Evolutionary conservation across 2,113 vertebrate genomes (phyloP).

Genomic region (Asarcornis scutulata): DNA sequence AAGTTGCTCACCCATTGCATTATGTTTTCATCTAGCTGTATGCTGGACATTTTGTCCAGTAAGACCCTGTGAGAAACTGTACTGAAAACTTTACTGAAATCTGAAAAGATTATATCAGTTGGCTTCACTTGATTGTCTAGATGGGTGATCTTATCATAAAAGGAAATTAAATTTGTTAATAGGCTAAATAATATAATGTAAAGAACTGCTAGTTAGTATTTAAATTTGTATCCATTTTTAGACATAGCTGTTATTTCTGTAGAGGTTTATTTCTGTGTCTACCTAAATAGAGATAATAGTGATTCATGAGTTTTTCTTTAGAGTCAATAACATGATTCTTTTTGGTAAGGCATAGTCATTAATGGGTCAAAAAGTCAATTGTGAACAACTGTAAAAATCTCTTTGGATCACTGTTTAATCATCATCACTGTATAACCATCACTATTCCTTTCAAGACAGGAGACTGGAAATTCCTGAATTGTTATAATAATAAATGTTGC

Average conservation of each 20-base stretch:
- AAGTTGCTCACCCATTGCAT: no score
- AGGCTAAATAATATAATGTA: not conserved
- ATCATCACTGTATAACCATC: not conserved
- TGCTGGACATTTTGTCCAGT: no score
- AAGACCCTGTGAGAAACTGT: no score
- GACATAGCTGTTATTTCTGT: not conserved
- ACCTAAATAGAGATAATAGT: not conserved
- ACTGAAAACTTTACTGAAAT: no score
- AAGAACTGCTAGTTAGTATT: not conserved
- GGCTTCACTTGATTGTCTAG: no score
- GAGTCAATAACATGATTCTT: not conserved
- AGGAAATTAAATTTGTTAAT: no score
- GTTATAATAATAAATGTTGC: accelerated
- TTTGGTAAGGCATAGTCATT: not conserved
- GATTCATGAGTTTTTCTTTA: not conserved
- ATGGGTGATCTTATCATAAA: no score
- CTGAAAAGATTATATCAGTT: no score
- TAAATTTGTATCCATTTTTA: not conserved
- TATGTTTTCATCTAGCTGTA: no score
- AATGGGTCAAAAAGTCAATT: not conserved
- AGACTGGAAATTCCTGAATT: not conserved
- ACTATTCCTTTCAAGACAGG: not conserved
- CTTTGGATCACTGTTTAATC: not conserved
- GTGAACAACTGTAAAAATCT: not conserved
- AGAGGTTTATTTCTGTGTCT: not conserved